These are phyloP conservation scores for Paramormyrops kingsleyae DNA, from an alignment of 2,113 vertebrate genomes.

Conservation along the genomic window DNA sequence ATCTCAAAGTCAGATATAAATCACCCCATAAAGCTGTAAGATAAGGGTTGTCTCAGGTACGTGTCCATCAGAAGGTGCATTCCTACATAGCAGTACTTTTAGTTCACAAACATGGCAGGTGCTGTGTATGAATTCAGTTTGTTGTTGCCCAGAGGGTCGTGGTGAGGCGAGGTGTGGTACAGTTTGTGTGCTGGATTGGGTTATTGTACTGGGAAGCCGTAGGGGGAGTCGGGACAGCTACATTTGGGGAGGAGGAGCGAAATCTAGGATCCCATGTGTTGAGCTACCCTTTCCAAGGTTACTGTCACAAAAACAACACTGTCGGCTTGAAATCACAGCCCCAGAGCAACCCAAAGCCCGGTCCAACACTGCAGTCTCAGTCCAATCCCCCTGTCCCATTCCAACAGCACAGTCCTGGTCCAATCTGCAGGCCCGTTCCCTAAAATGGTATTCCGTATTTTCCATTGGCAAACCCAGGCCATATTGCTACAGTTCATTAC, in stretches of 20 bases:
- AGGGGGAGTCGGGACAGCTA: neutral
- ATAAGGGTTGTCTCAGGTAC: neutral
- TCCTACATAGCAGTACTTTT: neutral
- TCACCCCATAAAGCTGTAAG: neutral
- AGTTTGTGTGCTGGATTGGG: neutral
- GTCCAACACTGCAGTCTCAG: conserved; percentile 22
- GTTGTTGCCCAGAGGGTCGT: neutral
- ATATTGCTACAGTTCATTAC: conserved; percentile 36
- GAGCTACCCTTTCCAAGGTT: neutral
- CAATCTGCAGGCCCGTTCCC: conserved; percentile 30
- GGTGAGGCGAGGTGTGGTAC: neutral
- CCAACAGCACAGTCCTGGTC: conserved; percentile 32
- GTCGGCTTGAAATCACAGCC: conserved; percentile 1
- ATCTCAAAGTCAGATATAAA: conserved; percentile 7
- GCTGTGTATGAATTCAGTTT: neutral
- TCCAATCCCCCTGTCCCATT: conserved; percentile 14
- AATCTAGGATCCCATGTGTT: neutral
- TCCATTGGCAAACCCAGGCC: conserved; percentile 34
- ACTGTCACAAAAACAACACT: conserved; percentile 11
- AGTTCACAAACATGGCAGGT: neutral
- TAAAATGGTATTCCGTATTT: conserved; percentile 29
- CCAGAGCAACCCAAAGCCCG: conserved; percentile 15
- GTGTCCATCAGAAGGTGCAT: neutral
- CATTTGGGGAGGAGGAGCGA: neutral
- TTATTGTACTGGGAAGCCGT: neutral